Conservation (phyloP, 2,113 vertebrate species). For the Macheiramphus alcinus region DNA sequence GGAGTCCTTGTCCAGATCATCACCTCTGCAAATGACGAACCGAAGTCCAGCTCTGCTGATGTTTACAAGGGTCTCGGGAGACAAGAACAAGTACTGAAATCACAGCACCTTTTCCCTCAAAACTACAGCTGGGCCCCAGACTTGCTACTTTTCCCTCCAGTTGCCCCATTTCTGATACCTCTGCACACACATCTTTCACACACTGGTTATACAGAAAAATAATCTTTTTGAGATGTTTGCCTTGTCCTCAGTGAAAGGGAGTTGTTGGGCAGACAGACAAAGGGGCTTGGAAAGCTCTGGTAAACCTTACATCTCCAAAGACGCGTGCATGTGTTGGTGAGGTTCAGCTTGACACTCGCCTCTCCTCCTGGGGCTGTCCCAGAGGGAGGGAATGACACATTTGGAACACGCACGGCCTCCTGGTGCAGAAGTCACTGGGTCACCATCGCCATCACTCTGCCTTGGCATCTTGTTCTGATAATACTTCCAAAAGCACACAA, state of each 20-base stretch:
- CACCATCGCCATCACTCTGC: not conserved
- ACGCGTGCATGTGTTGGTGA: rapidly evolving
- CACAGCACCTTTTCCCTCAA: not conserved
- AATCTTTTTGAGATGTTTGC: not conserved
- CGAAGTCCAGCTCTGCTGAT: not conserved
- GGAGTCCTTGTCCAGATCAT: not conserved
- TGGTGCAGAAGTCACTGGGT: rapidly evolving
- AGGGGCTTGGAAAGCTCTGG: not conserved
- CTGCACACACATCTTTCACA: not conserved
- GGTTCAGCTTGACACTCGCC: not conserved
- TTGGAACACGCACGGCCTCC: not conserved
- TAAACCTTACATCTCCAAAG: not conserved
- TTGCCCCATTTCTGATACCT: not conserved
- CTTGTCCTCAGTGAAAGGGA: not conserved
- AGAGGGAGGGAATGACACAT: rapidly evolving
- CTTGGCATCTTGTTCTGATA: not conserved
- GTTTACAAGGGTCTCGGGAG: not conserved
- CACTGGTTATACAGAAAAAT: not conserved
- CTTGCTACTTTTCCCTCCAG: not conserved
- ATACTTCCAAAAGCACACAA: not conserved
- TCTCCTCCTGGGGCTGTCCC: not conserved
- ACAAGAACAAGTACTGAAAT: not conserved
- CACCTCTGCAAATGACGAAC: not conserved
- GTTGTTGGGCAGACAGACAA: not conserved
- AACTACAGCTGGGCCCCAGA: not conserved